Percentiles rank a stretch among this genome's conserved stretches.
Evolutionary conservation across 1,140 invertebrate species (phyloP).

Genomic region (Pristionchus pacificus): DNA sequence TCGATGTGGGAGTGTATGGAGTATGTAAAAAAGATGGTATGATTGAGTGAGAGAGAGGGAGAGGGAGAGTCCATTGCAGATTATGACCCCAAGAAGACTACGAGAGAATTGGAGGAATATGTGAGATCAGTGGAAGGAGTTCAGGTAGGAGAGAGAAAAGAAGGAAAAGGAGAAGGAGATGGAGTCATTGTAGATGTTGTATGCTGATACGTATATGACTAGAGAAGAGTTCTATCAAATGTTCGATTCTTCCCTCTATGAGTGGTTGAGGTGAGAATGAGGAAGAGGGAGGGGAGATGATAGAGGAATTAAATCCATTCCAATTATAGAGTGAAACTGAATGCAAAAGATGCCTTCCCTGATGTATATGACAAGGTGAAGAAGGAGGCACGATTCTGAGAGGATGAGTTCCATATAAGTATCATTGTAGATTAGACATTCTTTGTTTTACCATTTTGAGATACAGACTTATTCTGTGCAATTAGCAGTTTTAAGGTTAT

Average conservation of each 20-base stretch:
- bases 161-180: conserved; percentile 50
- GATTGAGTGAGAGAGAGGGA: neutral
- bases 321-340: conserved; percentile 60
- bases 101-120: conserved; percentile 70
- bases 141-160: conserved; percentile 49
- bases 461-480: no score
- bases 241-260: conserved; percentile 77
- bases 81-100: conserved; percentile 69
- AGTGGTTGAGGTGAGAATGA: conserved; percentile 62
- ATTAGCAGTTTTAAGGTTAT: no score
- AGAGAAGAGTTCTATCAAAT: conserved; percentile 74
- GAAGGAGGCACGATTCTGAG: conserved; percentile 63
- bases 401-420: no score
- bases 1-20: conserved; percentile 76
- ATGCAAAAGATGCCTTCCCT: conserved; percentile 72
- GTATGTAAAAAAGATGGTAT: conserved; percentile 38
- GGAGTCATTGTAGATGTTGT: conserved; percentile 72
- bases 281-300: neutral
- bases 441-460: no score
- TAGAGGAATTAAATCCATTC: neutral
- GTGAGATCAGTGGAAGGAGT: conserved; percentile 67
- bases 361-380: conserved; percentile 79
- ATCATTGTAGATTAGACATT: no score
- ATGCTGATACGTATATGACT: conserved; percentile 76
- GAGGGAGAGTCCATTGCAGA: conserved; percentile 37